Conservation (phyloP, 1,140 invertebrate genomes). For the Eubasilissa regina region DNA sequence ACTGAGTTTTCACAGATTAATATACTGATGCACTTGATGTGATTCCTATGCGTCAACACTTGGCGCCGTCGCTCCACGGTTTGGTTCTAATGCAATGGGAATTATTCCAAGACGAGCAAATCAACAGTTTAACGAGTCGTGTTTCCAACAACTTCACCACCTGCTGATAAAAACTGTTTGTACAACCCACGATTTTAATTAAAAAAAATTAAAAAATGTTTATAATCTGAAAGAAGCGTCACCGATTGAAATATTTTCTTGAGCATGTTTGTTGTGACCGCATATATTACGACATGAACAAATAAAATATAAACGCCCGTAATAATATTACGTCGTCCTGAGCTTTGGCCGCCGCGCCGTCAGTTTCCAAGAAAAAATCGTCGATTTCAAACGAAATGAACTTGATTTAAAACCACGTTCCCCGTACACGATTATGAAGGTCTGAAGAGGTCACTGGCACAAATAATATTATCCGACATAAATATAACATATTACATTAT, state of each 20-base stretch:
- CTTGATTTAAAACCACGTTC: background rate
- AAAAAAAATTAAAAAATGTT: background rate
- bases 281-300: background rate
- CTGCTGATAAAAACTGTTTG: background rate
- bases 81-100: slow-evolving; percentile 33
- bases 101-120: background rate
- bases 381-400: slow-evolving; percentile 42
- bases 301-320: slow-evolving; percentile 9
- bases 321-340: background rate
- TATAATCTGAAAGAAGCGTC: background rate
- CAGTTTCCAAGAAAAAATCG: slow-evolving; percentile 34
- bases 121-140: too few species aligned
- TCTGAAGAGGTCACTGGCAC: background rate
- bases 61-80: slow-evolving; percentile 27
- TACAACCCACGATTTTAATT: background rate
- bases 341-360: background rate
- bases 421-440: background rate
- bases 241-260: background rate
- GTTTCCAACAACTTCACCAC: background rate
- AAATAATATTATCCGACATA: slow-evolving; percentile 16
- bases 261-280: background rate
- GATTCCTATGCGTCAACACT: slow-evolving; percentile 38
- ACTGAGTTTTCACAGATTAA: slow-evolving; percentile 29
- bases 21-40: slow-evolving; percentile 44
- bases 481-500: background rate